These are phyloP conservation scores for Electrophaes corylata DNA, from an alignment of 2,888 invertebrate species.

Conservation along the genomic window DNA sequence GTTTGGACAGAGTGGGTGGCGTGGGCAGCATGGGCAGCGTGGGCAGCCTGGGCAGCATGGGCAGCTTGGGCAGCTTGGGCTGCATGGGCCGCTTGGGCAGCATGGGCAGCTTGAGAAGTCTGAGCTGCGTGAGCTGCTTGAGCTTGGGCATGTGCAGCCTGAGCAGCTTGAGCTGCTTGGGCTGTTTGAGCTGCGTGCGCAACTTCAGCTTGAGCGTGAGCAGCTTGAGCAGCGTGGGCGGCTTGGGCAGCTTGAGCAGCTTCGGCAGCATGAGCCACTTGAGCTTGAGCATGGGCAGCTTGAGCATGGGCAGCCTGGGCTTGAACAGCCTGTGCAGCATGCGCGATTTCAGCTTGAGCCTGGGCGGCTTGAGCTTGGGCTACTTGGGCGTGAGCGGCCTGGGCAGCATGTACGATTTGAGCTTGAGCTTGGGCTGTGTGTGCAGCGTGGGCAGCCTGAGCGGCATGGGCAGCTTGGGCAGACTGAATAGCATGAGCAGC, in stretches of 20 bases:
- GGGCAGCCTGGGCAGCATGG: conserved; percentile 27
- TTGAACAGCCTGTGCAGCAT: conserved; percentile 33
- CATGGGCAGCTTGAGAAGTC: conserved; percentile 24
- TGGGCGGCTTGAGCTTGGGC: conserved; percentile 35
- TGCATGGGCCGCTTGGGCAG: conserved; percentile 23
- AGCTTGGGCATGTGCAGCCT: conserved; percentile 22
- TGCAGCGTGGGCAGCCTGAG: conserved; percentile 35
- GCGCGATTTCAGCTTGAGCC: conserved; percentile 30
- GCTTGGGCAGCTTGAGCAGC: conserved; percentile 33
- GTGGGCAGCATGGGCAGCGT: conserved; percentile 19
- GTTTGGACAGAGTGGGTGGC: conserved; percentile 31
- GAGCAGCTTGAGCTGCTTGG: conserved; percentile 30
- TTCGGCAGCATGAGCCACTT: conserved; percentile 28
- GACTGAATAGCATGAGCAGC: conserved; percentile 35
- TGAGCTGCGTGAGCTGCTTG: conserved; percentile 27
- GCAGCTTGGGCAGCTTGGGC: conserved; percentile 30
- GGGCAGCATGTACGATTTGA: conserved; percentile 27
- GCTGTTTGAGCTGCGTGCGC: conserved; percentile 35
- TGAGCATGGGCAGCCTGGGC: conserved; percentile 31
- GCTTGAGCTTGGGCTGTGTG: conserved; percentile 25
- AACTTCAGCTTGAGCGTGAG: conserved; percentile 28
- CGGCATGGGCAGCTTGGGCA: conserved; percentile 31
- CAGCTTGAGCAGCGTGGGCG: conserved; percentile 37
- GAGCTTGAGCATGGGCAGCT: conserved; percentile 30
- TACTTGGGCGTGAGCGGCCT: conserved; percentile 38